Evolutionary conservation across 2,888 invertebrate species (phyloP).

Genomic region (Tenthredo distinguenda): DNA sequence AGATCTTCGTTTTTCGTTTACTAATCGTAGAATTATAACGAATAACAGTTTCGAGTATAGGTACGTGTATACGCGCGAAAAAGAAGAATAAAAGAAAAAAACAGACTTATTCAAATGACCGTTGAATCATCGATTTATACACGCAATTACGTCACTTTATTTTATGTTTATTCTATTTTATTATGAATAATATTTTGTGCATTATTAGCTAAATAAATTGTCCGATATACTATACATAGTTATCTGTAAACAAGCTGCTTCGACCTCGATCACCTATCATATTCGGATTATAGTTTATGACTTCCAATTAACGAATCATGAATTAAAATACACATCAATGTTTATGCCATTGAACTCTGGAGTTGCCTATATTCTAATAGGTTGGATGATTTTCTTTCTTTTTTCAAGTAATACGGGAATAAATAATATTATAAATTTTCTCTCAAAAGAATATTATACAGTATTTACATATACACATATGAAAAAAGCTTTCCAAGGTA

Average conservation of each 20-base stretch:
- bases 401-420: not conserved
- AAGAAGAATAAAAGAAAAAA: not conserved
- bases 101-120: not conserved
- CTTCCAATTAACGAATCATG: not conserved
- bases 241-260: not conserved
- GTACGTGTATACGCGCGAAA: not conserved
- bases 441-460: not conserved
- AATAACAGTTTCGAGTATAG: not conserved
- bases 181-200: not conserved
- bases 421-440: not conserved
- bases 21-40: not conserved
- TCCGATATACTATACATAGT: not conserved
- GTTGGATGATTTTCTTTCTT: not conserved
- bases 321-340: not conserved
- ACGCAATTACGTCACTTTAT: not conserved
- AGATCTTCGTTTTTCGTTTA: not conserved
- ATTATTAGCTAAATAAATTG: not conserved
- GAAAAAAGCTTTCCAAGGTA: too few species aligned
- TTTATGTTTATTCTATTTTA: not conserved
- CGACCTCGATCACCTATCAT: not conserved
- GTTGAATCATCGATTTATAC: not conserved
- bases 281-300: not conserved
- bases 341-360: not conserved
- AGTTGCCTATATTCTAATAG: not conserved
- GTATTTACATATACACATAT: too few species aligned